Evolutionary conservation across 2,888 invertebrate species (phyloP), one percentile per base, ranked within the genome.

Genomic region (Phasia obesa): DNA sequence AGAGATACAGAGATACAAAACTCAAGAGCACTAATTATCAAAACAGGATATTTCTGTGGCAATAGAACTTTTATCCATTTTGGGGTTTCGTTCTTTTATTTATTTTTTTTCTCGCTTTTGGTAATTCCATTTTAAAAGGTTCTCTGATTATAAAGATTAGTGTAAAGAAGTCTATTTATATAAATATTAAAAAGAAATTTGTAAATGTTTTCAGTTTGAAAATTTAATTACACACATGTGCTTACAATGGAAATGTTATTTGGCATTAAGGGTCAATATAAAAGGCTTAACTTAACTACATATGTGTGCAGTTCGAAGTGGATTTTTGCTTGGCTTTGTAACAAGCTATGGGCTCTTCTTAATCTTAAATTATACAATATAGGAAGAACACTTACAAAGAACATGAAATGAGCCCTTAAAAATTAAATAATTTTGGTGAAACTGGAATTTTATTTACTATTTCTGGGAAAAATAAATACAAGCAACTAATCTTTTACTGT

Each of bases 1-100:
- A 71, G 64, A 71, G 57, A 65, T 59, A 59, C 59, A 71, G 57
- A 47, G 42, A 49, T 65, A 71, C 51, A 71, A 49, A 65, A 42
- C 65, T 65, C 65, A 69, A 78, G 71, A 78, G 59, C 51, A 71
- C 78, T 71, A 78, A 78, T 78, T 78, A 78, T 71, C 38, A 78
- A 71, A 71, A 65, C 64, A 71, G 71, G 71, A 64, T 71, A 65
- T 71, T 71, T 64, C 57, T 57, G 78, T 71, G 71, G 64, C 64
- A 78, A 59, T 31, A 64, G 64, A 49, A 64, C 70, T 69, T 38
- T 78, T 23, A 47, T 21, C 7, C n/a, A 51, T 19, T 74, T 69
- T 42, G 13, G 21, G 4, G n/a, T 38, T 27, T 31, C 38, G 7
- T 11, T 9, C 4, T 13, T 38, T 38, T 2, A n/a, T 0, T 44